These are phyloP conservation scores for Synanthedon formicaeformis DNA, from an alignment of 2,888 invertebrate genomes.

Conservation along the genomic window DNA sequence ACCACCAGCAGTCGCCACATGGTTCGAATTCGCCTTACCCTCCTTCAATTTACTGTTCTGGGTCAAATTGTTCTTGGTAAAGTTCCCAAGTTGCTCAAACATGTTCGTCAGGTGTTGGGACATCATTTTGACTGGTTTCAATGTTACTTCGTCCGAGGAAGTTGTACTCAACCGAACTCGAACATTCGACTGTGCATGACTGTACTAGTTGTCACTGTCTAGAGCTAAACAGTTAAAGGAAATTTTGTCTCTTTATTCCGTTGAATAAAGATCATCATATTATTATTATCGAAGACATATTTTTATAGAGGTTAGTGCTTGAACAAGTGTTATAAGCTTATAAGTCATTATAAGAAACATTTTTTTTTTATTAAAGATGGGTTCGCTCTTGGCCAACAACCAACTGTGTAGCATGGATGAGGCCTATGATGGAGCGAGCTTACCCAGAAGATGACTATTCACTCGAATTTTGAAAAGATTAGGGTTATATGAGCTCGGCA, in stretches of 20 bases:
- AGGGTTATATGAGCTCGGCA: no score
- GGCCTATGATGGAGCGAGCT: no score
- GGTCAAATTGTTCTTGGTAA: conserved; percentile 62
- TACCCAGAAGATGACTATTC: no score
- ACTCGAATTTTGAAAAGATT: no score
- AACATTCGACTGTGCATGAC: conserved; percentile 32
- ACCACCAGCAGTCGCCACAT: conserved; percentile 29
- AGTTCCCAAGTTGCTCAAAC: conserved; percentile 67
- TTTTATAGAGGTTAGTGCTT: no score
- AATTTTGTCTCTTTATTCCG: background rate
- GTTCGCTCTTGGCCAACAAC: no score
- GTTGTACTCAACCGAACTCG: conserved; percentile 32
- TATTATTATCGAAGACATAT: background rate
- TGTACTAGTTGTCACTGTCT: background rate
- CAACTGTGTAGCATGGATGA: no score
- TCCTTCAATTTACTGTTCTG: conserved; percentile 50
- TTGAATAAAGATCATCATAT: background rate
- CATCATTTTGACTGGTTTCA: conserved; percentile 43
- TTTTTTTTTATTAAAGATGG: no score
- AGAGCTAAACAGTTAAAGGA: background rate
- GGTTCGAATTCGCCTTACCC: conserved; percentile 41
- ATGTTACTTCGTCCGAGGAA: conserved; percentile 6
- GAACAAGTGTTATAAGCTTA: no score
- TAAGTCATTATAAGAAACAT: no score
- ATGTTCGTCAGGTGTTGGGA: conserved; percentile 61